phyloP scores from a whole-genome alignment of 2,113 vertebrate species.

The Tonatia bakeri region DNA sequence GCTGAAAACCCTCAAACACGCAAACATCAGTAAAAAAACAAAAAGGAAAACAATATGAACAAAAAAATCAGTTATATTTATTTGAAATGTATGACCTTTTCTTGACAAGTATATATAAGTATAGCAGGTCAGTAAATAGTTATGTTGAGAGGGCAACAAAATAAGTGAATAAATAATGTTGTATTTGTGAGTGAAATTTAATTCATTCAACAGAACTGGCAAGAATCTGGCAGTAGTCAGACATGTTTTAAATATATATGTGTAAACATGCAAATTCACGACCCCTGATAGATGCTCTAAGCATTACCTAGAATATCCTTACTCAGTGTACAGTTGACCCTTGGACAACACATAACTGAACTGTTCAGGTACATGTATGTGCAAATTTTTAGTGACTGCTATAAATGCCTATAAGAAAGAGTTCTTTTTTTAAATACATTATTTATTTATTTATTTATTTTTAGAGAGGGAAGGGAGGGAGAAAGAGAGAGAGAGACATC shows the following conservation, averaged over 20 bases:
- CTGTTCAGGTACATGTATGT: neutral
- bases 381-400: neutral
- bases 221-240: neutral
- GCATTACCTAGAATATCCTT: neutral
- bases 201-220: neutral
- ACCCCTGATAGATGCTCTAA: neutral
- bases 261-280: neutral
- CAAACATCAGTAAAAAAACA: neutral
- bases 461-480: too few species aligned
- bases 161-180: neutral
- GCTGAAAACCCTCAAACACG: neutral
- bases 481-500: too few species aligned
- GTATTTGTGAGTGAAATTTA: neutral
- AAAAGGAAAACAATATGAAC: too few species aligned
- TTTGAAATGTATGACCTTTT: neutral
- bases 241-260: neutral
- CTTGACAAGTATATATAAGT: neutral
- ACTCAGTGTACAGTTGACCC: neutral
- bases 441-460: too few species aligned
- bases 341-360: neutral
- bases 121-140: neutral
- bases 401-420: neutral
- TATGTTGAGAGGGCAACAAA: neutral
- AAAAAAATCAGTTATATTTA: neutral
- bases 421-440: too few species aligned